A percentile compares a stretch with the other conserved stretches of the same genome.
Conservation (phyloP, 1,140 invertebrate species). For the Neotoxoptera formosana region DNA sequence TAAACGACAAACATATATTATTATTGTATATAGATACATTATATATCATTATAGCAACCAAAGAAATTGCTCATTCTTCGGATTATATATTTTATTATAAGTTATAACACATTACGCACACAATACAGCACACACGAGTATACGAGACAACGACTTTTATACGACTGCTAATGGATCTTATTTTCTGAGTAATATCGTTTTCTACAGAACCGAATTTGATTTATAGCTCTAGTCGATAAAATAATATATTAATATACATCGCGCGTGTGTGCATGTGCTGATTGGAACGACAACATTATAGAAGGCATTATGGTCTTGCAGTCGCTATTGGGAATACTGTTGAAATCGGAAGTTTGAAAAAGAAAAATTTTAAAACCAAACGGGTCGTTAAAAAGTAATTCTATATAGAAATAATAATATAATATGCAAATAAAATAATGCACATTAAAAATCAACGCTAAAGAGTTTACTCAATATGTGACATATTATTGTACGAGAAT, state of each 20-base stretch:
- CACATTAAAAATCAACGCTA: neutral
- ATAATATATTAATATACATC: neutral
- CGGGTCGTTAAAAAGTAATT: neutral
- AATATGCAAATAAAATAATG: neutral
- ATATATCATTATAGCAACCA: neutral
- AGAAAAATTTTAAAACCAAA: neutral
- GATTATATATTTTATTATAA: neutral
- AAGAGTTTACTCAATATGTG: neutral
- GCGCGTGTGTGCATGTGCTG: neutral
- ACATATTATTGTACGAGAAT: neutral
- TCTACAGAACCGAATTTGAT: neutral
- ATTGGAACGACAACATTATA: neutral
- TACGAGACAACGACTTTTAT: neutral
- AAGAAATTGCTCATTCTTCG: neutral
- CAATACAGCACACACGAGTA: neutral
- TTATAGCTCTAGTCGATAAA: neutral
- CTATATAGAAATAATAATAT: neutral
- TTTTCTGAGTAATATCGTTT: conserved; percentile 12
- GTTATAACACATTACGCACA: neutral
- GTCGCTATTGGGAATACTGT: neutral
- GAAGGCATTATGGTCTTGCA: neutral
- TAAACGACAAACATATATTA: neutral
- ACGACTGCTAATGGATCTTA: neutral
- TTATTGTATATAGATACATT: neutral
- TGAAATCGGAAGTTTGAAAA: neutral